A percentile compares a stretch with the other conserved stretches of the same genome.
Evolutionary conservation across 1,140 invertebrate species (phyloP).

Genomic region (Euschistus heros): DNA sequence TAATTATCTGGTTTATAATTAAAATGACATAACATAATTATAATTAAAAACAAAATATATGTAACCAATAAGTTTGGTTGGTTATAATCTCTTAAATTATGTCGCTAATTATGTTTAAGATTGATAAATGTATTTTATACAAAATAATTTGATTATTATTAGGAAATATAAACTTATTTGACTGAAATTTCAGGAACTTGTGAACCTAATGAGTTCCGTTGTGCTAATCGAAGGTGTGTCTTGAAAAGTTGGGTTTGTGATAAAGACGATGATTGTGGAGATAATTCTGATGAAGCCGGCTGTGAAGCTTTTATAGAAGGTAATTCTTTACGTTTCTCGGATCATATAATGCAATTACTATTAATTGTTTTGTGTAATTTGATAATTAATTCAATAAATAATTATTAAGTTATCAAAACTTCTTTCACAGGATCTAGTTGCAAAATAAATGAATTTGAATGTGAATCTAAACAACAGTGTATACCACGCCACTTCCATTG

Average conservation of each 20-base stretch:
- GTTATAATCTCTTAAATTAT: too few relatives aligned
- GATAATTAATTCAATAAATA: not conserved
- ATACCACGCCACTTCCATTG: conserved; percentile 90
- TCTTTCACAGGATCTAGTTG: conserved; percentile 41
- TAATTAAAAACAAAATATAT: too few relatives aligned
- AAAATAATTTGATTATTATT: not conserved
- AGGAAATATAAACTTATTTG: not conserved
- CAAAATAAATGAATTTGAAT: conserved; percentile 78
- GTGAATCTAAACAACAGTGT: conserved; percentile 60
- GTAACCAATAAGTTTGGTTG: too few relatives aligned
- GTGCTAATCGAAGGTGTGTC: conserved; percentile 77
- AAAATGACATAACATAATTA: too few relatives aligned
- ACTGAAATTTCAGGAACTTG: conserved; percentile 39
- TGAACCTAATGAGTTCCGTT: conserved; percentile 88
- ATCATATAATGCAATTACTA: too few relatives aligned
- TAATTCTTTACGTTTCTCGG: conserved; percentile 11
- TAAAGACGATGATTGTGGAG: conserved; percentile 83
- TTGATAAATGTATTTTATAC: too few relatives aligned
- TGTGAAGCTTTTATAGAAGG: conserved; percentile 45
- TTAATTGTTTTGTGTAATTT: too few relatives aligned
- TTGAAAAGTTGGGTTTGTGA: conserved; percentile 89
- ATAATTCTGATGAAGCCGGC: conserved; percentile 69
- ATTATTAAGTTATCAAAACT: not conserved
- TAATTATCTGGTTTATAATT: too few relatives aligned
- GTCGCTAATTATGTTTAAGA: too few relatives aligned